These are phyloP conservation scores for Heloderma charlesbogerti DNA, from an alignment of 2,113 vertebrate species.

Conservation along the genomic window DNA sequence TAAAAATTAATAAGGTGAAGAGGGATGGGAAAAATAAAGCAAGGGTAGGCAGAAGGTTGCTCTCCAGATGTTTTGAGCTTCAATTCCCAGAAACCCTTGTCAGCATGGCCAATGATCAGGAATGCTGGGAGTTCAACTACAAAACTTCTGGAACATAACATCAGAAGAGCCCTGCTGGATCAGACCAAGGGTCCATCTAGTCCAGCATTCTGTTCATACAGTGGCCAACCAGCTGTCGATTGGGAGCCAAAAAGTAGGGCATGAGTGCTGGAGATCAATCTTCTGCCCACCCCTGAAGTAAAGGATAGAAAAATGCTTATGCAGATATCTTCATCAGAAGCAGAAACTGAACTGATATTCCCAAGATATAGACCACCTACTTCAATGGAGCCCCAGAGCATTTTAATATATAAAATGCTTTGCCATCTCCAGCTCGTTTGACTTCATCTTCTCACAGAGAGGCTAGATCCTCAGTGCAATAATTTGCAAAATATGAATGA, in stretches of 20 bases:
- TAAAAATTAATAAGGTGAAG: neutral
- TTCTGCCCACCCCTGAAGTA: neutral
- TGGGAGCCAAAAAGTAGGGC: too few species aligned
- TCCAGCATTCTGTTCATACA: too few species aligned
- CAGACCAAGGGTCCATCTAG: too few species aligned
- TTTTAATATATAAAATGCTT: neutral
- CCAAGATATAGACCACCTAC: neutral
- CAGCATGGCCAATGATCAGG: too few species aligned
- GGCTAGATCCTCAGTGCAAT: neutral
- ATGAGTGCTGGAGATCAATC: too few species aligned
- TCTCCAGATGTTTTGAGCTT: too few species aligned
- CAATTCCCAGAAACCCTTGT: too few species aligned
- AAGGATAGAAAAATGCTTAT: neutral
- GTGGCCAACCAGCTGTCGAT: too few species aligned
- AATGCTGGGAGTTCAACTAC: too few species aligned
- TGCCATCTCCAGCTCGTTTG: neutral
- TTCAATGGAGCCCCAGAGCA: neutral
- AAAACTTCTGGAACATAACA: too few species aligned
- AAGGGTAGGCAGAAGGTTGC: too few species aligned
- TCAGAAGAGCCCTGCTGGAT: too few species aligned
- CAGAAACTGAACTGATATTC: neutral
- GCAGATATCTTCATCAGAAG: neutral
- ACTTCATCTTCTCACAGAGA: neutral
- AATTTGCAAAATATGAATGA: neutral
- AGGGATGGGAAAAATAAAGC: neutral